phyloP scores from a whole-genome alignment of 2,888 invertebrate species.

The Phanerotoma sp. region DNA sequence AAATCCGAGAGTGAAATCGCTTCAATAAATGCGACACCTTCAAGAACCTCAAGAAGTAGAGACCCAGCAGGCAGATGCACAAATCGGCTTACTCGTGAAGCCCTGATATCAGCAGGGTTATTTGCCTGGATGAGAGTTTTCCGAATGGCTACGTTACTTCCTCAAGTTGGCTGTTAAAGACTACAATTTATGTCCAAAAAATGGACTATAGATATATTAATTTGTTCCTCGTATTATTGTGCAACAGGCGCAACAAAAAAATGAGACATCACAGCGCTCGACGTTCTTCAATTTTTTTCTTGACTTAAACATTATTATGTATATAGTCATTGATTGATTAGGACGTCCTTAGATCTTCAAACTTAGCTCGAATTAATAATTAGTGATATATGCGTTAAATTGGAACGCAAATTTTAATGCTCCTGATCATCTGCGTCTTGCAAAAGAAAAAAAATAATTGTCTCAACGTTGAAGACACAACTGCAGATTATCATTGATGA shows the following conservation, averaged over 20 bases:
- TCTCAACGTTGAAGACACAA: no score
- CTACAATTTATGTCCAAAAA: conserved; percentile 7
- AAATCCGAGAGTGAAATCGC: conserved; percentile 53
- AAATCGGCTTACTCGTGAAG: conserved; percentile 1
- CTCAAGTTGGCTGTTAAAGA: conserved; percentile 51
- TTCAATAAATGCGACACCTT: conserved; percentile 47
- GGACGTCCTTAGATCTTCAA: conserved; percentile 7
- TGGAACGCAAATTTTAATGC: conserved; percentile 3
- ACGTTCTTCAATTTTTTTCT: conserved; percentile 1
- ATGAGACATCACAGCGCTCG: conserved; percentile 2
- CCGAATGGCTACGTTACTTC: conserved; percentile 51
- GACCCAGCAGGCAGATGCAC: conserved; percentile 2
- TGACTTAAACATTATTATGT: not conserved
- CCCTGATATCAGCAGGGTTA: conserved; percentile 44
- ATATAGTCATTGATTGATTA: not conserved
- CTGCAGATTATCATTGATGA: no score
- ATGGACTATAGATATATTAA: conserved; percentile 11
- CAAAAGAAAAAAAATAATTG: not conserved
- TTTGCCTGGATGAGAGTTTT: conserved; percentile 56
- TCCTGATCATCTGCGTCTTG: not conserved
- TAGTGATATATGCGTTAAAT: conserved; percentile 9
- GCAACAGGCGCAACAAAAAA: conserved; percentile 9
- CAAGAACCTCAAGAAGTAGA: conserved; percentile 33
- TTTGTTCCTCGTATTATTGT: conserved; percentile 7
- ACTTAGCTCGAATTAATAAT: conserved; percentile 4